Base-by-base conservation (phyloP, 2,888 invertebrate species). In the Nebria brevicollis region DNA sequence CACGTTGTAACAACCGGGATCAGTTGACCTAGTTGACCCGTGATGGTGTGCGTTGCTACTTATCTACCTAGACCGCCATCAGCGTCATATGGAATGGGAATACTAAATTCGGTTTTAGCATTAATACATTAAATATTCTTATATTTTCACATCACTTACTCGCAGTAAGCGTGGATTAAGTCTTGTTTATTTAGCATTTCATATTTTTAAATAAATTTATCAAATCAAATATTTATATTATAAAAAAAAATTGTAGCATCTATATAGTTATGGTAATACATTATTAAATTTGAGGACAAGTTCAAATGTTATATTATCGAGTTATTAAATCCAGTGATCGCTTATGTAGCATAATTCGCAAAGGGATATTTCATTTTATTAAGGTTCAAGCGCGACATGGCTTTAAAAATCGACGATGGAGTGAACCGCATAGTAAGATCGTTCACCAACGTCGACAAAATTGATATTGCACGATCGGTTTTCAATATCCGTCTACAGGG, bases 401-500 rank as follows among this genome's bases (percentile, higher is more conserved):
- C 54, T 54, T 54, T 54, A 54, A 54, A 43, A 54, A 54, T 54
- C 54, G 54, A 54, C 54, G 13, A 13, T 54, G 54, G 54, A 54
- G 54, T 54, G 54, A 54, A 54, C 54, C 8, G 54, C 54, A 13
- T 54, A 68, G 20, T 8, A 20, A 26, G 26, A 25, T 26, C 68
- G 68, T 68, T 68, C 26, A 26, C 68, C 68, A 26, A 11, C 68
- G 54, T 54, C 54, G 54, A 68, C 11, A 68, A 68, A 68, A 68
- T 68, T 68, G 68, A 68, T 68, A 68, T 68, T 26, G 68, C n/a
- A 20, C 15, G n/a, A 68, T 68, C 20, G 34, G 42, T 73, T 41
- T 41, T 73, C 73, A 20, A 73, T 73, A 73, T 73, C 42, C 34
- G 73, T n/a, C 20, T 15, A 34, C 54, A 54, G 11, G 13, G 54